Evolutionary conservation across 2,888 invertebrate genomes (phyloP).

Genomic region (Acholoe squamosa): DNA sequence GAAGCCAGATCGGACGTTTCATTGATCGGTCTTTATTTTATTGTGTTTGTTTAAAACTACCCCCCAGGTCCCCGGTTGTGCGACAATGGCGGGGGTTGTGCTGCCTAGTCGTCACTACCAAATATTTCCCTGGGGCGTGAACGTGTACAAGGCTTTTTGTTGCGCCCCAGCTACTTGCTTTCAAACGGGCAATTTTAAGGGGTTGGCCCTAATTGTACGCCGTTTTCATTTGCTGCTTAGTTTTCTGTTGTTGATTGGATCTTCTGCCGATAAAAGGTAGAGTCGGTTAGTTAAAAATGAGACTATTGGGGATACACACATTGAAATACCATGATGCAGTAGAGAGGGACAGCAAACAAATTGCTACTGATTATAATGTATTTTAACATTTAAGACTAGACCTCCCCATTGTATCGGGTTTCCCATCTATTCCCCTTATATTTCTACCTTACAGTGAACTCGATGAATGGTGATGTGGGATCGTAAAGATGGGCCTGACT

Average conservation of each 20-base stretch:
- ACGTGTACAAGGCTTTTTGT: neutral
- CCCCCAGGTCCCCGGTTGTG: neutral
- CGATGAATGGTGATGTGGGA: too few species aligned
- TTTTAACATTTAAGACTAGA: too few species aligned
- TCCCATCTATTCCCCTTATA: too few species aligned
- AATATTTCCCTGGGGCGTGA: constrained; percentile 47
- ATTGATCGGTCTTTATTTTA: constrained; percentile 15
- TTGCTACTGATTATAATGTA: too few species aligned
- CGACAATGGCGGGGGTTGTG: neutral
- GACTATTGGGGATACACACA: too few species aligned
- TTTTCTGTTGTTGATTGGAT: neutral
- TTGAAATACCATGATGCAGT: too few species aligned
- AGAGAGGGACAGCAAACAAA: too few species aligned
- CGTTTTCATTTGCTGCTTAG: constrained; percentile 9
- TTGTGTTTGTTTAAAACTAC: constrained; percentile 46
- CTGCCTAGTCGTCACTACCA: neutral
- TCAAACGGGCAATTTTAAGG: neutral
- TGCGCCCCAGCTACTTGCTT: neutral
- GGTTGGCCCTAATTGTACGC: constrained; percentile 17
- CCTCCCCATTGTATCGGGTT: too few species aligned
- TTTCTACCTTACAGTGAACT: too few species aligned
- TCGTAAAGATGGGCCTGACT: too few species aligned
- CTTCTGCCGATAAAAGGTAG: neutral
- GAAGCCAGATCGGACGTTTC: neutral
- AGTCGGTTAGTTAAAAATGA: too few species aligned